These are phyloP conservation scores for Myopa testacea DNA, from an alignment of 2,888 invertebrate species.

Conservation along the genomic window DNA sequence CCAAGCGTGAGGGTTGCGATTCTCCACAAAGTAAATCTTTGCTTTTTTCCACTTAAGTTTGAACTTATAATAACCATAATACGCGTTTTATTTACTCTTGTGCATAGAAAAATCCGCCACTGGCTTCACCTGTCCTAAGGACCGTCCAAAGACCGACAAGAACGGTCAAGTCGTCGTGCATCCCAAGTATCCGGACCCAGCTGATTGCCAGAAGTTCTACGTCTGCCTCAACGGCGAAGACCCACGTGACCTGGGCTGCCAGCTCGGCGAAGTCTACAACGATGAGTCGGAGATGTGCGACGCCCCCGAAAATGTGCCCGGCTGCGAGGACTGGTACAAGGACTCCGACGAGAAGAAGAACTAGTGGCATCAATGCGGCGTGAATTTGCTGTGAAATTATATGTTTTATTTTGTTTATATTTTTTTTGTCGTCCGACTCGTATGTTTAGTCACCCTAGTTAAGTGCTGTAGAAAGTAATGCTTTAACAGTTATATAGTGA, in stretches of 20 bases:
- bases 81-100: neutral
- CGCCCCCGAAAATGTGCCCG: slow-evolving; percentile 89
- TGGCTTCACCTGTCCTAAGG: slow-evolving; percentile 87
- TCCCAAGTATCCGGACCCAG: slow-evolving; percentile 87
- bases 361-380: slow-evolving; percentile 47
- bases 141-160: slow-evolving; percentile 72
- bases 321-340: slow-evolving; percentile 94
- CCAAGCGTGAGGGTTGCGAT: slow-evolving; percentile 80
- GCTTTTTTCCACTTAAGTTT: too few relatives aligned
- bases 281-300: slow-evolving; percentile 87
- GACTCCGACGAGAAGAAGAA: slow-evolving; percentile 76
- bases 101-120: slow-evolving; percentile 80
- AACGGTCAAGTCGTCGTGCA: slow-evolving; percentile 82
- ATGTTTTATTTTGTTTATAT: slow-evolving; percentile 40
- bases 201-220: slow-evolving; percentile 92
- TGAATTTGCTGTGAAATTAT: slow-evolving; percentile 46
- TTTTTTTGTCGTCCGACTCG: slow-evolving; percentile 38
- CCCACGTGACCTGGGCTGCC: slow-evolving; percentile 89
- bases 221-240: slow-evolving; percentile 88
- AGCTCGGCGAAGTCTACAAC: slow-evolving; percentile 91
- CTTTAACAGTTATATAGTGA: slow-evolving; percentile 5
- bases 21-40: slow-evolving; percentile 71
- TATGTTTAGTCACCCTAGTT: slow-evolving; percentile 49
- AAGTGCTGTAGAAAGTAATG: slow-evolving; percentile 50
- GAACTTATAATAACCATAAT: too few relatives aligned